Conservation (phyloP, 2,888 invertebrate genomes). For the Yponomeuta plumbellus region DNA sequence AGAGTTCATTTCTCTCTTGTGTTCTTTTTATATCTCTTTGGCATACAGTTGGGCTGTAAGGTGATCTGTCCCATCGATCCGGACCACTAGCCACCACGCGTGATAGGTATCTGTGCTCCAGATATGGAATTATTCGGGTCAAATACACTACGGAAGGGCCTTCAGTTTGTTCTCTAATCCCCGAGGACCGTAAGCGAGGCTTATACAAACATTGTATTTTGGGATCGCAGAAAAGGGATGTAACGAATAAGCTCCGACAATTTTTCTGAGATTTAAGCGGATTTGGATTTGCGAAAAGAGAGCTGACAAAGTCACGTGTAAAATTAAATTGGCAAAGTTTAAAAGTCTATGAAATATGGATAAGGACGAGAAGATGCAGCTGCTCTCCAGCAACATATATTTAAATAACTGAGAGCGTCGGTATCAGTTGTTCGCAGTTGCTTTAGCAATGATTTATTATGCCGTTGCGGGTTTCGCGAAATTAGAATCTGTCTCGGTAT, state of each 20-base stretch:
- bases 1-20: no score
- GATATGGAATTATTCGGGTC: slow-evolving; percentile 9
- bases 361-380: neutral
- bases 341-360: neutral
- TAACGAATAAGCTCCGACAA: neutral
- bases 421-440: slow-evolving; percentile 11
- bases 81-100: neutral
- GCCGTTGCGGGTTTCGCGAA: slow-evolving; percentile 4
- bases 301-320: neutral
- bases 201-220: slow-evolving; percentile 4
- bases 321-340: slow-evolving; percentile 2
- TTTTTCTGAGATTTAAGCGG: neutral
- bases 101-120: neutral
- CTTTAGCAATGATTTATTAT: slow-evolving; percentile 6
- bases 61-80: neutral
- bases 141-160: slow-evolving; percentile 10
- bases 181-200: neutral
- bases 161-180: slow-evolving; percentile 8
- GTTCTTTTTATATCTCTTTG: no score
- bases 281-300: neutral
- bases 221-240: neutral
- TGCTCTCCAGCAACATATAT: neutral
- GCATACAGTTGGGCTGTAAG: neutral
- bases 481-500: slow-evolving; percentile 6
- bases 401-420: neutral